Evolutionary conservation across 2,888 invertebrate species (phyloP).

Genomic region (Desoria tigrina): DNA sequence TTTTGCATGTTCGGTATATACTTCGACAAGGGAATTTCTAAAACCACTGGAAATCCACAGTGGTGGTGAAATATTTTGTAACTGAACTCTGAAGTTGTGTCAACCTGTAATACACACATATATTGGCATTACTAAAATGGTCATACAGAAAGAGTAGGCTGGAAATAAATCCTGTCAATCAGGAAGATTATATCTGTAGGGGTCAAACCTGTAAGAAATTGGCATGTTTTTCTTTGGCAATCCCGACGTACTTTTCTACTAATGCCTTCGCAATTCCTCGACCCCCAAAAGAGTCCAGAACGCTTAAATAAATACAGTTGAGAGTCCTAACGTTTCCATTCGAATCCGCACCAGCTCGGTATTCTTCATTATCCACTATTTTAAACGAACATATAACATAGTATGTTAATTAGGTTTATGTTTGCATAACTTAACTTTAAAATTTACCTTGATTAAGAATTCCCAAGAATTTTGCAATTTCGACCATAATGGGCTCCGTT

Average conservation of each 20-base stretch:
- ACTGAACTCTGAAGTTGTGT: conserved; percentile 30
- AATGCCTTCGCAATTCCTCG: conserved; percentile 23
- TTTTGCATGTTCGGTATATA: conserved; percentile 21
- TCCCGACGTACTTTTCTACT: conserved; percentile 19
- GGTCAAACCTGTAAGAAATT: not conserved
- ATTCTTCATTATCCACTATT: conserved; percentile 15
- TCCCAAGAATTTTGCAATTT: conserved; percentile 29
- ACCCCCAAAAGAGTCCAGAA: conserved; percentile 15
- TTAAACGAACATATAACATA: not conserved
- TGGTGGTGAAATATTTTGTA: conserved; percentile 22
- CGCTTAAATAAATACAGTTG: conserved; percentile 31
- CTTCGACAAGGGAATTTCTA: conserved; percentile 21
- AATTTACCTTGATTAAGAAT: conserved; percentile 28
- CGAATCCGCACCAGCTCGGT: not conserved
- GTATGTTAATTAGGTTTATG: not conserved
- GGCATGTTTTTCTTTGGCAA: conserved; percentile 13
- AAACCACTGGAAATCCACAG: conserved; percentile 25
- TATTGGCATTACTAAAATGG: not conserved
- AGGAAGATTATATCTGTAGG: too few species aligned
- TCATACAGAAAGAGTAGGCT: too few species aligned
- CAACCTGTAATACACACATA: conserved; percentile 18
- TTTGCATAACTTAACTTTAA: too few species aligned
- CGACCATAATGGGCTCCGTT: conserved; percentile 24
- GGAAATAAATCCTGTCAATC: too few species aligned
- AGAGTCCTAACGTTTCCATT: conserved; percentile 16